These are phyloP conservation scores for Leucosticte australis DNA, from an alignment of 2,113 vertebrate genomes.

Conservation along the genomic window DNA sequence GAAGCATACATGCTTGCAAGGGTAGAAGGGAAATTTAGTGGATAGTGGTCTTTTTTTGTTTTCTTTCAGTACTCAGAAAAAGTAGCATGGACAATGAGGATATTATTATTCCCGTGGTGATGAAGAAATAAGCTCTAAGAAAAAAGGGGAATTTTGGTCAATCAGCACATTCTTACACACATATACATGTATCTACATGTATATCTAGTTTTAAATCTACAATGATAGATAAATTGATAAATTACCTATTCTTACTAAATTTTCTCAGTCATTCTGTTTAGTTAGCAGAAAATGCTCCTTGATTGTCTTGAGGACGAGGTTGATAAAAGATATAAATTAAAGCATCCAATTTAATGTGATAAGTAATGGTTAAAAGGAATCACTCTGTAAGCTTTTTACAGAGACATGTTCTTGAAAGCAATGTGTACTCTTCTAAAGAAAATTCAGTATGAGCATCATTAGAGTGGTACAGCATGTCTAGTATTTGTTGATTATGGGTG, in stretches of 20 bases:
- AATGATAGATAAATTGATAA: background rate
- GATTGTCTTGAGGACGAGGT: background rate
- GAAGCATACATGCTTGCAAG: background rate
- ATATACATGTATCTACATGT: too few relatives aligned
- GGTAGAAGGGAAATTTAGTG: background rate
- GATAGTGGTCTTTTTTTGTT: background rate
- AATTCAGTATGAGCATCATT: background rate
- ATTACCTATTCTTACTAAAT: background rate
- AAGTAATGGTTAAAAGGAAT: background rate
- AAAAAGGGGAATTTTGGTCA: background rate
- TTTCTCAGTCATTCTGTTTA: background rate
- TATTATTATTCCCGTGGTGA: background rate
- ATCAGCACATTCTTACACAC: background rate
- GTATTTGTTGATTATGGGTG: slow-evolving; percentile 9
- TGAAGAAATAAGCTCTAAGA: background rate
- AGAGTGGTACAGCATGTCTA: background rate
- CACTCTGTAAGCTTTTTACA: background rate
- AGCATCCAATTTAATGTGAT: background rate
- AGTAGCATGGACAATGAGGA: background rate
- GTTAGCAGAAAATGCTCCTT: background rate
- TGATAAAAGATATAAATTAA: background rate
- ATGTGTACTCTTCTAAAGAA: background rate
- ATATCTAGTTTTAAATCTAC: background rate
- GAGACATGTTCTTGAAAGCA: background rate
- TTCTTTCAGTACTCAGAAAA: background rate